Evolutionary conservation across 37 sponge, comb jelly and placozoan genomes (phyloP).

Genomic region (Bolinopsis microptera): DNA sequence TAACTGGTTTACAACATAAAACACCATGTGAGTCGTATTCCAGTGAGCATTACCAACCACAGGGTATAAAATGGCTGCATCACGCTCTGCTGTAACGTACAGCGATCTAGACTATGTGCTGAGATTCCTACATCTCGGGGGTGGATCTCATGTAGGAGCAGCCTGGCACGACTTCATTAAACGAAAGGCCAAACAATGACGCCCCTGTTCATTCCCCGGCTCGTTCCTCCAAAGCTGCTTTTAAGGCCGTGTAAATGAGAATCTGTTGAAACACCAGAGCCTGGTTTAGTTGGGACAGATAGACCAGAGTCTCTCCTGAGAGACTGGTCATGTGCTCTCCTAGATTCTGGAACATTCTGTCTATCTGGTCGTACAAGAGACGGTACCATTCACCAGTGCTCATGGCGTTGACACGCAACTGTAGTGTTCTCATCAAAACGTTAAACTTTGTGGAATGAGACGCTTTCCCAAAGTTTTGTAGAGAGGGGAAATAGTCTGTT

Average conservation of each 20-base stretch:
- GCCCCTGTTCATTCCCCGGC: conserved; percentile 8
- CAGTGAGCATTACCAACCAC: neutral
- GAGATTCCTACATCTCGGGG: too few relatives aligned
- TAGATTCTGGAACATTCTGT: neutral
- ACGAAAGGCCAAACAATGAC: conserved; percentile 17
- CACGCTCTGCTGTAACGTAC: too few relatives aligned
- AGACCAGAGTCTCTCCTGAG: conserved; percentile 25
- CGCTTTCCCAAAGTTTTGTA: conserved; percentile 67
- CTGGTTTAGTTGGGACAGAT: conserved; percentile 48
- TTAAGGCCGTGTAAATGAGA: neutral
- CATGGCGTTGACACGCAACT: neutral
- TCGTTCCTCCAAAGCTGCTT: neutral
- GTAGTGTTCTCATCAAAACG: neutral
- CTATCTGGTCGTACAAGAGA: neutral
- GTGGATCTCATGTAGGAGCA: too few relatives aligned
- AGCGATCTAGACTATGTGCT: too few relatives aligned
- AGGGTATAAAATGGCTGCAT: too few relatives aligned
- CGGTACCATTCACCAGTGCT: too few relatives aligned
- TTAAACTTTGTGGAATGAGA: neutral
- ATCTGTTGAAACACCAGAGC: neutral
- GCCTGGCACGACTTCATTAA: too few relatives aligned
- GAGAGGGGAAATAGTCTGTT: conserved; percentile 89
- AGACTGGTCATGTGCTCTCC: neutral
- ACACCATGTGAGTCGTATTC: neutral
- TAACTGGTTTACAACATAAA: neutral